Evolutionary conservation across 2,888 invertebrate genomes (phyloP).

Genomic region (Oscheius myriophilus): DNA sequence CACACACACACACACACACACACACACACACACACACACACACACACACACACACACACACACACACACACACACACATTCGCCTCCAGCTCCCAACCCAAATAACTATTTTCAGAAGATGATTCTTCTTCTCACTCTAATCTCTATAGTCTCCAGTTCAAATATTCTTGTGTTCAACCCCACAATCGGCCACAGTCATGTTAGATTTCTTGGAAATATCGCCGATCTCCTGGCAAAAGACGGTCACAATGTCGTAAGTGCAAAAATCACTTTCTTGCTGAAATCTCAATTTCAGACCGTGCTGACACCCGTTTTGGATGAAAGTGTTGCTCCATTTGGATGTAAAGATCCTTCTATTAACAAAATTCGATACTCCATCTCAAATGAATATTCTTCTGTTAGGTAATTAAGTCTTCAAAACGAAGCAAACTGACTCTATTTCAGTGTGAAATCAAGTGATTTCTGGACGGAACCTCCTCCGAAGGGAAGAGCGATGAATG

Average conservation of each 20-base stretch:
- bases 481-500: neutral
- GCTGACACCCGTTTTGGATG: slow-evolving; percentile 10
- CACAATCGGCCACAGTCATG: slow-evolving; percentile 42
- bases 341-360: neutral
- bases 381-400: neutral
- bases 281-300: neutral
- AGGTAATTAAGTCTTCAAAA: neutral
- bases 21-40: no score
- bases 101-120: no score
- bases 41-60: no score
- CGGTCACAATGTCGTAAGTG: slow-evolving; percentile 45
- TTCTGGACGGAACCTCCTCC: slow-evolving; percentile 9
- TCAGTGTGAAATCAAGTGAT: slow-evolving; percentile 8
- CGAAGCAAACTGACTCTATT: neutral
- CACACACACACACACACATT: no score
- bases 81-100: no score
- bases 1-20: no score
- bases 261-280: no score
- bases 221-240: slow-evolving; percentile 41
- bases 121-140: no score
- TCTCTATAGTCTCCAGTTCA: neutral
- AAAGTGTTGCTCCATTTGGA: slow-evolving; percentile 13
- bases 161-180: slow-evolving; percentile 45
- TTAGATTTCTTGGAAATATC: slow-evolving; percentile 43
- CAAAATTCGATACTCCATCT: neutral